Conservation (phyloP, 23 tunicate species). For the Oikopleura albicans region DNA sequence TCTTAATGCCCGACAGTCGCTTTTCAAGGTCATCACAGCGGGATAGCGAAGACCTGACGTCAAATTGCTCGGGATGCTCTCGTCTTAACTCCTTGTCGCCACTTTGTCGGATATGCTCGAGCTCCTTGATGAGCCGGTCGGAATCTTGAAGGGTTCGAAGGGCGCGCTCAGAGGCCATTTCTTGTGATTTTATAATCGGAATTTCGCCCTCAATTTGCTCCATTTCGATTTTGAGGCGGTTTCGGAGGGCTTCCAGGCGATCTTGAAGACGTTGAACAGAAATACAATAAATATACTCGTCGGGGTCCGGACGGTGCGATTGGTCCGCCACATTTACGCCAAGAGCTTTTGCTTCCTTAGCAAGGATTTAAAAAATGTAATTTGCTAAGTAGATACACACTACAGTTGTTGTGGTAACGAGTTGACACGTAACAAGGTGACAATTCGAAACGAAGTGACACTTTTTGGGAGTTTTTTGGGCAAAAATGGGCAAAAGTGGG, state of each 20-base stretch:
- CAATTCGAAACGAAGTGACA: no score
- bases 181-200: background rate
- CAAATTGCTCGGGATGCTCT: background rate
- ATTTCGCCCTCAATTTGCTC: background rate
- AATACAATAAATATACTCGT: background rate
- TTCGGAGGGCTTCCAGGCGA: background rate
- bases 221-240: background rate
- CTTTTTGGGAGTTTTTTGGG: no score
- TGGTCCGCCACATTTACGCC: background rate
- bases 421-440: no score
- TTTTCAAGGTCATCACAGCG: slow-evolving; percentile 11
- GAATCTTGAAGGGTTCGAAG: background rate
- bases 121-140: background rate
- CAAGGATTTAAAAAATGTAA: no score
- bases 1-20: background rate
- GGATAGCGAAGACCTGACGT: background rate
- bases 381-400: no score
- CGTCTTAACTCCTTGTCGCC: slow-evolving; percentile 3
- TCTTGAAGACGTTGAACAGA: slow-evolving; percentile 9
- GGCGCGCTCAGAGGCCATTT: background rate
- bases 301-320: background rate
- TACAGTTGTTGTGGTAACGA: no score
- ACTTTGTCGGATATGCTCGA: background rate
- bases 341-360: slow-evolving; percentile 14
- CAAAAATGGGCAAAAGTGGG: no score